These are phyloP conservation scores for Nemotelus nigrinus DNA, from an alignment of 2,888 invertebrate genomes.

Conservation along the genomic window DNA sequence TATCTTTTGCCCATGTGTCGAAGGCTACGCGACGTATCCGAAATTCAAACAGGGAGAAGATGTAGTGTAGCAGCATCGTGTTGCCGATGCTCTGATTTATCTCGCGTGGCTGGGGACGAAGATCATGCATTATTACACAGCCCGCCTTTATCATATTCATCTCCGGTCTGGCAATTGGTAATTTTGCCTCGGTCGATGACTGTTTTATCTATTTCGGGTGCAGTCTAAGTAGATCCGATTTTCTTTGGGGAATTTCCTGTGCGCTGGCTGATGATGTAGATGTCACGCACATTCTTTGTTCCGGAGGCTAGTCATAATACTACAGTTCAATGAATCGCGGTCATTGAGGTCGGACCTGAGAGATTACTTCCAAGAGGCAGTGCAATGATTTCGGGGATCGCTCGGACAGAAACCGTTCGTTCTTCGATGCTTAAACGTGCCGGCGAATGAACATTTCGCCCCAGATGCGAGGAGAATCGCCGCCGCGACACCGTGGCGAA, in stretches of 20 bases:
- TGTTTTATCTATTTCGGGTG: not conserved
- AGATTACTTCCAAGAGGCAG: no score
- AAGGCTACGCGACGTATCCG: not conserved
- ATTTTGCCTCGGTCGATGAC: not conserved
- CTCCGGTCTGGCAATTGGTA: conserved; percentile 12
- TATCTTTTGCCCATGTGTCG: not conserved
- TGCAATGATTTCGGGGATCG: not conserved
- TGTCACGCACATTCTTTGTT: no score
- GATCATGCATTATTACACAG: conserved; percentile 3
- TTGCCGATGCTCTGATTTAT: not conserved
- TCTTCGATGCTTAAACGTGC: not conserved
- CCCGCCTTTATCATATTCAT: conserved; percentile 21
- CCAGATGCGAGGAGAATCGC: not conserved
- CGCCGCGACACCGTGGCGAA: not conserved
- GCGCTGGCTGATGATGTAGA: not conserved
- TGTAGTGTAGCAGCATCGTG: not conserved
- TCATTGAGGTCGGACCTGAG: no score
- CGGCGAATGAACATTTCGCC: not conserved
- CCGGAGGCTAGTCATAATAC: no score
- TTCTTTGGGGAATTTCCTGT: not conserved
- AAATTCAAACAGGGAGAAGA: not conserved
- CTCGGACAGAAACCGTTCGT: not conserved
- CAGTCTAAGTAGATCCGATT: not conserved
- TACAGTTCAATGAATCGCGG: no score
- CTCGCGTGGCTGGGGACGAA: not conserved